Percentiles rank a stretch among this genome's conserved stretches.
These are phyloP conservation scores for Notodonta dromedarius DNA, from an alignment of 2,888 invertebrate genomes.

Conservation along the genomic window DNA sequence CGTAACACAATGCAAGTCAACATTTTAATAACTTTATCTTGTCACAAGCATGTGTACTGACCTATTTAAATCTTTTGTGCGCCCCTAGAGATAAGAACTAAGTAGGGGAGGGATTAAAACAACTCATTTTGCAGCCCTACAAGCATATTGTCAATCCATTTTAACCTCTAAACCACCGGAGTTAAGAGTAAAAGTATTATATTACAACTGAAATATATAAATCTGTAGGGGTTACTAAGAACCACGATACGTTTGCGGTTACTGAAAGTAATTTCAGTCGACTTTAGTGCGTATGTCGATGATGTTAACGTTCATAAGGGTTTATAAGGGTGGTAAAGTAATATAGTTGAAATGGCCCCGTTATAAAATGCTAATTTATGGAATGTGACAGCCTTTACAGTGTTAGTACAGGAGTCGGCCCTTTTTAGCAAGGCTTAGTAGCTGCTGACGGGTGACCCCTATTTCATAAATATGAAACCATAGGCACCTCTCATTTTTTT, in stretches of 20 bases:
- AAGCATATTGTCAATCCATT: not conserved
- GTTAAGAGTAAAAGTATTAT: not conserved
- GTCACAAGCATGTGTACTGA: constrained; percentile 46
- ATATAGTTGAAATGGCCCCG: constrained; percentile 48
- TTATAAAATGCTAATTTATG: constrained; percentile 62
- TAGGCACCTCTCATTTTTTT: no score
- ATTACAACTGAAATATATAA: not conserved
- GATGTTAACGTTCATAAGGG: rapidly evolving
- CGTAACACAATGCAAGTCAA: constrained; percentile 18
- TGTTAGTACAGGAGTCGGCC: constrained; percentile 19
- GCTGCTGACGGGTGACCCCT: no score
- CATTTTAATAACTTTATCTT: constrained; percentile 36
- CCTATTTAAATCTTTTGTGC: constrained; percentile 57
- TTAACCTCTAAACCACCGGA: rapidly evolving
- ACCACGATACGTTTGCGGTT: not conserved
- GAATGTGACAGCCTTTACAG: constrained; percentile 49
- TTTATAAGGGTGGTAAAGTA: not conserved
- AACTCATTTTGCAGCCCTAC: not conserved
- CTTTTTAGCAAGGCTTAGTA: constrained; percentile 4
- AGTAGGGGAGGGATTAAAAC: not conserved
- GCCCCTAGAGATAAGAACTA: constrained; percentile 24
- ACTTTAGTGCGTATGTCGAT: constrained; percentile 3
- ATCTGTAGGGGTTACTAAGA: not conserved
- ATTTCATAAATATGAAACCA: no score
- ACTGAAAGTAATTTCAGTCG: not conserved